Base-by-base conservation (phyloP, 2,113 vertebrate species). In the Glaucomys volans region DNA sequence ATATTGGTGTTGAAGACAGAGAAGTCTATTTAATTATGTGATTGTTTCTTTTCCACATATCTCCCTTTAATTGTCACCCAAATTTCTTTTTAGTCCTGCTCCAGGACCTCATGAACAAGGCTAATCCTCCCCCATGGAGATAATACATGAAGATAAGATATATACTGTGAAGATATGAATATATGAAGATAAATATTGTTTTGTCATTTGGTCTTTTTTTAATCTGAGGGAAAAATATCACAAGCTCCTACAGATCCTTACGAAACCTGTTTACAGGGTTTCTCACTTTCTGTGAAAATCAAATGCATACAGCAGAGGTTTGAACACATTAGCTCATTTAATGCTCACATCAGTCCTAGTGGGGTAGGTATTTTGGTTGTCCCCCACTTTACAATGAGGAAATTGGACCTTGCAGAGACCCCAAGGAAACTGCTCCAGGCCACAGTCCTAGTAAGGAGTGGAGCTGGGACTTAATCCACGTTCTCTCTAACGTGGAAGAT, bases 181-280 rank as follows among this genome's bases (percentile, higher is more conserved):
- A 82, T 35, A 10, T 71, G 26, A 86, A 54, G 67, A 59, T 32
- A 42, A 47, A 75, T 82, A 47, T 67, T 9, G 32, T 24, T 1
- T 90, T 92, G 74, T 59, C 47, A 1, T 77, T 88, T 84, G 20
- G 59, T 94, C 42, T 44, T 94, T 93, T 83, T 77, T 86, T 86
- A 76, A 69, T 64, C 42, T 81, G 50, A 81, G 67, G 40, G n/a
- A 6, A 74, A 18, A 57, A 32, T 24, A 54, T 85, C 8, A 4
- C 77, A 67, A 59, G 13, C 59, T 92, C 26, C 44, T 84, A n/a
- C 13, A 37, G 5, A 59, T 87, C 8, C 40, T 80, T 35, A 17
- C n/a, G 67, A 79, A 94, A 75, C 30, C 5, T n/a, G 8, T 81
- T 75, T 89, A 67, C 9, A 13, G 74, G 28, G 14, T 77, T 72